These are phyloP conservation scores for Crocidura indochinensis DNA, from an alignment of 2,797 vertebrate species.

Conservation along the genomic window DNA sequence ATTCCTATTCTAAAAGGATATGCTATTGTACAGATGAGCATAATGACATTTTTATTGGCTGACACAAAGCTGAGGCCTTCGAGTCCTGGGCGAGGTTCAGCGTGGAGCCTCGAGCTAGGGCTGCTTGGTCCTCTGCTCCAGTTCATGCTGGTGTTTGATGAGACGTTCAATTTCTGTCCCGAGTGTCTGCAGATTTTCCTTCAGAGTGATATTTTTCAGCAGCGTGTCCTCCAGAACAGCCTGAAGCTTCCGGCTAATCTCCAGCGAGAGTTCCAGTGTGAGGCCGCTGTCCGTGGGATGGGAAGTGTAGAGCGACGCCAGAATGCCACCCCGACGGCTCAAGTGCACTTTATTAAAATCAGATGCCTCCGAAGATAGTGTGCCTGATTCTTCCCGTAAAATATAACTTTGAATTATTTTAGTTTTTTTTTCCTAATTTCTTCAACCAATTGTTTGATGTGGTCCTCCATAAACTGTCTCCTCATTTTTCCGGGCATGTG, in stretches of 20 bases:
- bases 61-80: slow-evolving; percentile 73
- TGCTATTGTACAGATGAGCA: slow-evolving; percentile 74
- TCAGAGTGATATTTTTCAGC: slow-evolving; percentile 98
- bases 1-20: slow-evolving; percentile 70
- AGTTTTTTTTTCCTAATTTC: slow-evolving; percentile 99
- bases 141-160: slow-evolving; percentile 95
- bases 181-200: slow-evolving; percentile 98
- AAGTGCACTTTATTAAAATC: slow-evolving; percentile 98
- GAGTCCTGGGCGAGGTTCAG: slow-evolving; percentile 42
- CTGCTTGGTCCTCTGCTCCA: slow-evolving; percentile 90
- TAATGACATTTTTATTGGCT: slow-evolving; percentile 77
- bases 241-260: slow-evolving; percentile 99
- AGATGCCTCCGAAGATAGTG: slow-evolving; percentile 97
- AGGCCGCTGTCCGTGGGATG: slow-evolving; percentile 97
- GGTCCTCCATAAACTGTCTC: slow-evolving; percentile 99
- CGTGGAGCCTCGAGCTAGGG: slow-evolving; percentile 76
- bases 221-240: slow-evolving; percentile 98
- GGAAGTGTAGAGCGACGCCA: slow-evolving; percentile 98
- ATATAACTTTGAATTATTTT: slow-evolving; percentile 99
- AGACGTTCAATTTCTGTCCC: slow-evolving; percentile 98
- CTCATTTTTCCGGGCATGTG: slow-evolving; percentile 98
- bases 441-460: slow-evolving; percentile 98
- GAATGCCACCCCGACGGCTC: slow-evolving; percentile 97
- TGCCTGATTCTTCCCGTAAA: slow-evolving; percentile 97
- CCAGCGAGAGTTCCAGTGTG: slow-evolving; percentile 97